These are phyloP conservation scores for Eledone cirrhosa DNA, from an alignment of 2,888 invertebrate species.

Conservation along the genomic window DNA sequence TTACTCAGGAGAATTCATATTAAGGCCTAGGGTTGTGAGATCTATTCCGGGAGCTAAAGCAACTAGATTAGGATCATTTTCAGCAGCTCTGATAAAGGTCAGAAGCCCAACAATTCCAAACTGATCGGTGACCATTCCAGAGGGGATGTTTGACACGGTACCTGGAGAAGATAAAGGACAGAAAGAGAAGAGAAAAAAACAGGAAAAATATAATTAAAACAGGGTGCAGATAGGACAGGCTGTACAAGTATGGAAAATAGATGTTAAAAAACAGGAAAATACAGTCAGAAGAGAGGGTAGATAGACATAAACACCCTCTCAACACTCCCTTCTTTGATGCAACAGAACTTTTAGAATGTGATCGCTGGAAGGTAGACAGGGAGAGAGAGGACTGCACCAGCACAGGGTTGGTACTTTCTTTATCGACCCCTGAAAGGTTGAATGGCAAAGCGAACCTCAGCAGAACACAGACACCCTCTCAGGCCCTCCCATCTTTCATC, in stretches of 20 bases:
- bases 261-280: neutral
- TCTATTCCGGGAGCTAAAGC: constrained; percentile 97
- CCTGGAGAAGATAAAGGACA: constrained; percentile 71
- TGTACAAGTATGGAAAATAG: neutral
- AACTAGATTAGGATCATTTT: constrained; percentile 95
- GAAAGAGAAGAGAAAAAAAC: neutral
- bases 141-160: constrained; percentile 97
- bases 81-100: constrained; percentile 97
- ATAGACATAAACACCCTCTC: too few species aligned
- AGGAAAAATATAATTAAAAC: neutral
- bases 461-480: neutral
- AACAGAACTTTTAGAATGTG: too few species aligned
- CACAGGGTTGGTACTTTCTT: too few species aligned
- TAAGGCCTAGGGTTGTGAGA: constrained; percentile 95
- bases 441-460: neutral
- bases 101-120: constrained; percentile 98
- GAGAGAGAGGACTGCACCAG: too few species aligned
- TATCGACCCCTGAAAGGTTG: neutral
- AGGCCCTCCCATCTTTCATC: too few species aligned
- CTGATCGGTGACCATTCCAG: constrained; percentile 98
- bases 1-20: constrained; percentile 94
- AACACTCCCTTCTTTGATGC: too few species aligned
- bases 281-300: neutral
- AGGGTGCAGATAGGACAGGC: neutral
- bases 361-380: neutral